A percentile compares a stretch with the other conserved stretches of the same genome.
These are phyloP conservation scores for Enoplosus armatus DNA, from an alignment of 2,797 vertebrate species.

Conservation along the genomic window DNA sequence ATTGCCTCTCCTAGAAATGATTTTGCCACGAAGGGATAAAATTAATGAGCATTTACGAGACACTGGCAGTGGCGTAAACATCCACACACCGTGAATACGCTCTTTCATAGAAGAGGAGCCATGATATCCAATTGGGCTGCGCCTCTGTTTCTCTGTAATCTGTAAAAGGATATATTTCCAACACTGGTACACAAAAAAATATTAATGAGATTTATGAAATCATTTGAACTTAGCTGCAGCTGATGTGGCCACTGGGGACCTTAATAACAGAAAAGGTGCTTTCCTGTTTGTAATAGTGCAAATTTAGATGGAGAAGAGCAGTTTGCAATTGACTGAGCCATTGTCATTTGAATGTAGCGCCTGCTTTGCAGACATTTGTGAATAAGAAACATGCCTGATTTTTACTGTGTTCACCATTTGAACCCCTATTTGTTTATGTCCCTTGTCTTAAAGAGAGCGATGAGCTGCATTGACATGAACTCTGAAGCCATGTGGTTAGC, in stretches of 20 bases:
- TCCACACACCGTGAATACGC: constrained; percentile 89
- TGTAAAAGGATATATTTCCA: constrained; percentile 60
- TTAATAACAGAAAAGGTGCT: constrained; percentile 56
- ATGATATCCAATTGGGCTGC: constrained; percentile 71
- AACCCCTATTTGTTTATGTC: constrained; percentile 53
- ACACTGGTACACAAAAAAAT: constrained; percentile 43
- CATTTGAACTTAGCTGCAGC: constrained; percentile 65
- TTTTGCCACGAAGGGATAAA: constrained; percentile 98
- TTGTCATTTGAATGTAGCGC: constrained; percentile 7
- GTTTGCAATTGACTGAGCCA: constrained; percentile 26
- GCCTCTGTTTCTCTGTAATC: constrained; percentile 61
- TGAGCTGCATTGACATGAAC: constrained; percentile 63
- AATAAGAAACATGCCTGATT: constrained; percentile 14
- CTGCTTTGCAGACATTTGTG: constrained; percentile 9
- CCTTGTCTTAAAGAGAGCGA: constrained; percentile 47
- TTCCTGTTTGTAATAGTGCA: constrained; percentile 42
- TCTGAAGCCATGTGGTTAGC: constrained; percentile 80
- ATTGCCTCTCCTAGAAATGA: constrained; percentile 95
- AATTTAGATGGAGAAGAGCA: constrained; percentile 38
- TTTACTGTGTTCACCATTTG: constrained; percentile 4
- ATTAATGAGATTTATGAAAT: constrained; percentile 73
- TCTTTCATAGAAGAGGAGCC: constrained; percentile 80
- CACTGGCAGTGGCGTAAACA: constrained; percentile 95
- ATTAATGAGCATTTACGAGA: constrained; percentile 99
- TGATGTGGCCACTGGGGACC: constrained; percentile 57